Evolutionary conservation across 2,113 vertebrate genomes (phyloP).

Genomic region (Octodon degus): DNA sequence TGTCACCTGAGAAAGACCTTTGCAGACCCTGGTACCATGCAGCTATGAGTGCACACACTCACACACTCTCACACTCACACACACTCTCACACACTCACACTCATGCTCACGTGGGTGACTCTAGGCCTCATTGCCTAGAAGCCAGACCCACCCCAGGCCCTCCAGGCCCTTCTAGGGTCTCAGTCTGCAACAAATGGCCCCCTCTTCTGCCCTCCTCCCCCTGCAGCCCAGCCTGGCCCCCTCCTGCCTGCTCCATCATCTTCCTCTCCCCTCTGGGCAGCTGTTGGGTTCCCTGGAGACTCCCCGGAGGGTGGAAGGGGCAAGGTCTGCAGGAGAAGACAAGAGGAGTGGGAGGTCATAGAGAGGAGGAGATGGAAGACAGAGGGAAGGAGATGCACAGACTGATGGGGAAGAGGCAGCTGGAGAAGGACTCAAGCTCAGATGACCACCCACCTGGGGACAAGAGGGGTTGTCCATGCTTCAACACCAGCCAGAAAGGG

Average conservation of each 20-base stretch:
- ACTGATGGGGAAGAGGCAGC: not conserved
- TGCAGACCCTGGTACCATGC: not conserved
- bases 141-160: not conserved
- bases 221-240: not conserved
- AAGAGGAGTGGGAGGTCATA: fast-evolving
- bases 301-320: not conserved
- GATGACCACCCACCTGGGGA: too few relatives aligned
- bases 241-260: too few relatives aligned
- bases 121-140: not conserved
- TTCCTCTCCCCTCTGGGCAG: not conserved
- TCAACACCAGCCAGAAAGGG: not conserved
- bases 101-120: not conserved
- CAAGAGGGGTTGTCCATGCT: fast-evolving
- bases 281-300: not conserved
- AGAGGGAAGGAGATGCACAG: not conserved
- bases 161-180: not conserved
- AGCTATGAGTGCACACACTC: not conserved
- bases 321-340: too few relatives aligned
- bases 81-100: not conserved
- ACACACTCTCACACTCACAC: too few relatives aligned
- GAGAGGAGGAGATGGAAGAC: not conserved
- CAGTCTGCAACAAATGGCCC: not conserved
- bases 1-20: constrained; percentile 53
- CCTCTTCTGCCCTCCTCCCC: not conserved
- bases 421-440: not conserved